Evolutionary conservation across 2,888 invertebrate species (phyloP), one percentile per base, ranked within the genome.

Genomic region (Ormyrus thymus): DNA sequence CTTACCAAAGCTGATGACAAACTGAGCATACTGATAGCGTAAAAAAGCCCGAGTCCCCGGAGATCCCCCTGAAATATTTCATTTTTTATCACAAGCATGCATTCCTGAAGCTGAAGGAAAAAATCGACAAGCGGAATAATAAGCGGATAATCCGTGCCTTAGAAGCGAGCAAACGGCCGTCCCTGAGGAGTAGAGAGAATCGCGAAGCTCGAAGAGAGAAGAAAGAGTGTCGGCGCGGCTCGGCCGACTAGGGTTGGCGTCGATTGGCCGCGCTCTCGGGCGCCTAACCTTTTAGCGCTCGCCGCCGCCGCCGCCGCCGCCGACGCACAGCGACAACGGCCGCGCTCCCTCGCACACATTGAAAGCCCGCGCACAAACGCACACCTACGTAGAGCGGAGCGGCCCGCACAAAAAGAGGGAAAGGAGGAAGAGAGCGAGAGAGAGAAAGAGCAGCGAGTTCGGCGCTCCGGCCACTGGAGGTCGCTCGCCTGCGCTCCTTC

Each of bases 391-490:
- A 48, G 46, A 7, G n/a, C 53, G 29, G 53, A 29, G 29, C 29
- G 29, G 29, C 29, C 29, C 29, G 59, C 46, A 62, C 45, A 45
- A 56, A 29, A 13, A 51, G 8, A 61, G 71, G 10, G 62, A 51
- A 46, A 69, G 13, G 9, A 45, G 13, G 10, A n/a, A 66, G 48
- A 50, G 58, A 7, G 7, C 15, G 64, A 64, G 48, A 4, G 11
- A 43, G 55, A 55, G 68, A 45, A 61, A 59, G 62, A 72, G 15
- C 15, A 10, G 15, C 45, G 65, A 65, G 76, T 76, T 80, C 51
- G 53, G 76, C 50, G 55, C 74, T 70, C 48, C 66, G 71, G 71
- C 80, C 80, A 68, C 74, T n/a, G 77, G 80, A 80, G 80, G 80
- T 80, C 80, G 80, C 77, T 75, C 64, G 71, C 9, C 76, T 55